Evolutionary conservation across 2,888 invertebrate species (phyloP), one percentile per base, ranked within the genome.

Genomic region (Eurytoma californica): DNA sequence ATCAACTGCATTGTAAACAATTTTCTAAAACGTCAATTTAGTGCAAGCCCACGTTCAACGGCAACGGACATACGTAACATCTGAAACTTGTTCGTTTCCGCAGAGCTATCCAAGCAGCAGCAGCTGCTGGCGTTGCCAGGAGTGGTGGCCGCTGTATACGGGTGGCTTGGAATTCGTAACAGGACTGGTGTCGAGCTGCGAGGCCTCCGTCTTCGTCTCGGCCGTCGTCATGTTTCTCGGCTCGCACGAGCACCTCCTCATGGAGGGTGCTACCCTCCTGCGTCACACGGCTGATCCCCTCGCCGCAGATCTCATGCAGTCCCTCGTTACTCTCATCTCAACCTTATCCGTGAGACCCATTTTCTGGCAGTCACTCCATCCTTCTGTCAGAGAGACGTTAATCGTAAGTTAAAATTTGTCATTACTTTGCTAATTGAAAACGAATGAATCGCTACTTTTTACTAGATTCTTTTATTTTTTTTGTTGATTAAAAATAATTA

Each of bases 91-190:
- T 24, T 18, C 9, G 18, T 73, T 53, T 53, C 53, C 13, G 16
- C 61, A 87, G 87, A 88, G 90, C 77, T 83, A 82, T 24, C 72
- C 86, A 28, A 86, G 84, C 67, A 83, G 80, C 61, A 81, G 77
- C 24, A 85, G 84, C 13, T 83, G 84, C 2, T 90, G 90, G 90
- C 85, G 87, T 9, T 90, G 90, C 77, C 89, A 89, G 47, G 89
- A 90, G 60, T 90, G 90, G 90, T 90, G 90, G 90, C 86, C 88
- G 0, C 81, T 90, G 28, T 90, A 90, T 47, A 87, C 89, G 0
- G 84, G 87, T 0, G 89, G 89, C 2, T 80, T 90, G 2, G 90
- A 90, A 74, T 88, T 90, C 69, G 68, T 90, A 1, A 87, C 85
- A 18, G 88, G 89, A 9, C 79, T 90, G 14, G 84, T 89, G 3